Evolutionary conservation across 2,113 vertebrate species (phyloP).

Genomic region (Thryonomys swinderianus): DNA sequence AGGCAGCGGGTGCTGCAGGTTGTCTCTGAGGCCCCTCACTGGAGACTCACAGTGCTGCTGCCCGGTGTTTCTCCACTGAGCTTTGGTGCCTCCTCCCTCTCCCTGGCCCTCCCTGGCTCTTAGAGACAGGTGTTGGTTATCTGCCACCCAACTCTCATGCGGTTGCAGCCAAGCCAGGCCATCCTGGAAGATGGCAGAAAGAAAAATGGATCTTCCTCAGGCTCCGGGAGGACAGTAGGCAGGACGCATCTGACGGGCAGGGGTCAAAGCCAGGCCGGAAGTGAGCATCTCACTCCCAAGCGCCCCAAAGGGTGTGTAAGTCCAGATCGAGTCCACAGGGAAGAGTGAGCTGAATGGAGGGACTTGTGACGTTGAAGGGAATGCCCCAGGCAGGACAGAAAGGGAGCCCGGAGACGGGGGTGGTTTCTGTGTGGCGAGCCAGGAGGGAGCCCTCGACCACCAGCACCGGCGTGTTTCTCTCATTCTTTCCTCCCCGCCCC

Average conservation of each 20-base stretch:
- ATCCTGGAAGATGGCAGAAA: neutral
- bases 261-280: neutral
- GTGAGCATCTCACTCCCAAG: neutral
- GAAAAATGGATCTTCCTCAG: neutral
- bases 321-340: neutral
- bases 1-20: neutral
- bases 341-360: too few relatives aligned
- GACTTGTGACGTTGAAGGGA: neutral
- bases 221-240: neutral
- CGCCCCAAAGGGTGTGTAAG: neutral
- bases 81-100: neutral
- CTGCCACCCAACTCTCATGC: neutral
- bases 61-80: too few relatives aligned
- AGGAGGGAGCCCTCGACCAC: neutral
- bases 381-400: neutral
- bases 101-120: neutral
- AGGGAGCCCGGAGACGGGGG: neutral
- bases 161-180: neutral
- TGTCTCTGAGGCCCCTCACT: neutral
- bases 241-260: neutral
- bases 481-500: too few relatives aligned
- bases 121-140: neutral
- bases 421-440: neutral
- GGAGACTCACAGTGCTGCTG: accelerated
- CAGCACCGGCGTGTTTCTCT: neutral